Percentiles rank a stretch among this genome's conserved stretches.
Conservation (phyloP, 2,888 invertebrate species). For the Seira sanloemensis region DNA sequence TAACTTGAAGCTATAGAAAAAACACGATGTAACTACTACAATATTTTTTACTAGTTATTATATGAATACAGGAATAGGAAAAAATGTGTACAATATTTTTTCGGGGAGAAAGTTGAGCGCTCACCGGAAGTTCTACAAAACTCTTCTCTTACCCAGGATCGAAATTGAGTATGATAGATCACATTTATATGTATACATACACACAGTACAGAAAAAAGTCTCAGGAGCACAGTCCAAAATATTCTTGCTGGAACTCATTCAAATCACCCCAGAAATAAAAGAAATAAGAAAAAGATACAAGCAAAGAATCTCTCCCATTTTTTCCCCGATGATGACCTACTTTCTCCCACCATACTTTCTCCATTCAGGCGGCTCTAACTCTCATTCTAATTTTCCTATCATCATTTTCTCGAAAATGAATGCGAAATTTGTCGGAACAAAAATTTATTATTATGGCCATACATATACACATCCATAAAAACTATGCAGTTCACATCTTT, state of each 20-base stretch:
- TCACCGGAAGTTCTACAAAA: conserved; percentile 42
- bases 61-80: too few relatives aligned
- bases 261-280: background rate
- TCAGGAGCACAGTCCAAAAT: too few relatives aligned
- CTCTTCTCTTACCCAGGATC: background rate
- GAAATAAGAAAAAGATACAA: background rate
- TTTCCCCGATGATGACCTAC: background rate
- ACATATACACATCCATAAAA: too few relatives aligned
- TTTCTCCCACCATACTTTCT: too few relatives aligned
- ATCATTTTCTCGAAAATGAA: background rate
- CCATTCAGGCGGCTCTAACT: too few relatives aligned
- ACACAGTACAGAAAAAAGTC: too few relatives aligned
- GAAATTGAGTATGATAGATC: background rate
- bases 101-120: background rate
- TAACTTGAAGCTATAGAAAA: too few relatives aligned
- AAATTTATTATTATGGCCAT: background rate
- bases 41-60: too few relatives aligned
- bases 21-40: too few relatives aligned
- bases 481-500: background rate
- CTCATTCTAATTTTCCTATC: too few relatives aligned
- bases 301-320: background rate
- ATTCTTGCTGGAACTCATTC: background rate
- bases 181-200: too few relatives aligned
- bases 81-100: too few relatives aligned
- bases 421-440: background rate